A percentile compares a stretch with the other conserved stretches of the same genome.
These are phyloP conservation scores for Hyposoter didymator DNA, from an alignment of 2,888 invertebrate species.

Conservation along the genomic window DNA sequence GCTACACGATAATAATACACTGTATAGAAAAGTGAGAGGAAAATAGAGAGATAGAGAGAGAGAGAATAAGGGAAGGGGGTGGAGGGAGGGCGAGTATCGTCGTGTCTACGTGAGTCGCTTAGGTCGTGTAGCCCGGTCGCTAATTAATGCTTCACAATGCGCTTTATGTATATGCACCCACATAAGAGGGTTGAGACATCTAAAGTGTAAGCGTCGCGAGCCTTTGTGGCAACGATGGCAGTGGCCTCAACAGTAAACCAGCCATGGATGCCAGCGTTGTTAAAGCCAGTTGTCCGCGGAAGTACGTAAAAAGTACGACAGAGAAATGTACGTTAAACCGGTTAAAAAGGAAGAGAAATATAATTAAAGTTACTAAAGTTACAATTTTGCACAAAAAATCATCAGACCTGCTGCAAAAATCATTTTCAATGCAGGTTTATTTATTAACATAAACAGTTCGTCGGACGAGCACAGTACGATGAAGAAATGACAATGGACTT, in stretches of 20 bases:
- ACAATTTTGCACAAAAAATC: neutral
- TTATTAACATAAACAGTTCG: neutral
- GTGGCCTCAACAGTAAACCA: conserved; percentile 44
- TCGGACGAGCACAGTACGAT: neutral
- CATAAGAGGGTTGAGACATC: conserved; percentile 56
- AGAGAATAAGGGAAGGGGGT: neutral
- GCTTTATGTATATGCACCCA: conserved; percentile 61
- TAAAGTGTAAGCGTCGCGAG: conserved; percentile 46
- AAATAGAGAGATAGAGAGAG: conserved; percentile 4
- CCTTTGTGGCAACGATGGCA: conserved; percentile 51
- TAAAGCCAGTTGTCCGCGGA: conserved; percentile 27
- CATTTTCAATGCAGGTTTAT: neutral
- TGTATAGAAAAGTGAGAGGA: conserved; percentile 20
- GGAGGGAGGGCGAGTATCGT: conserved; percentile 34
- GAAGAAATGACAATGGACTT: neutral
- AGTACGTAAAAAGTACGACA: conserved; percentile 19
- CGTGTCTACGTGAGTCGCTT: conserved; percentile 52
- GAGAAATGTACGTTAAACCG: neutral
- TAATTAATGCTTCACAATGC: conserved; percentile 66
- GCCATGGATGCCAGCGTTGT: conserved; percentile 40
- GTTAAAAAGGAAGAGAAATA: neutral
- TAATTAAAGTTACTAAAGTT: conserved; percentile 5
- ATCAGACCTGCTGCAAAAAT: neutral
- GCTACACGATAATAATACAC: conserved; percentile 42
- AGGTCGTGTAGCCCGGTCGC: conserved; percentile 56